Conservation (phyloP, 2,113 vertebrate genomes). For the Pygathrix nemaeus region DNA sequence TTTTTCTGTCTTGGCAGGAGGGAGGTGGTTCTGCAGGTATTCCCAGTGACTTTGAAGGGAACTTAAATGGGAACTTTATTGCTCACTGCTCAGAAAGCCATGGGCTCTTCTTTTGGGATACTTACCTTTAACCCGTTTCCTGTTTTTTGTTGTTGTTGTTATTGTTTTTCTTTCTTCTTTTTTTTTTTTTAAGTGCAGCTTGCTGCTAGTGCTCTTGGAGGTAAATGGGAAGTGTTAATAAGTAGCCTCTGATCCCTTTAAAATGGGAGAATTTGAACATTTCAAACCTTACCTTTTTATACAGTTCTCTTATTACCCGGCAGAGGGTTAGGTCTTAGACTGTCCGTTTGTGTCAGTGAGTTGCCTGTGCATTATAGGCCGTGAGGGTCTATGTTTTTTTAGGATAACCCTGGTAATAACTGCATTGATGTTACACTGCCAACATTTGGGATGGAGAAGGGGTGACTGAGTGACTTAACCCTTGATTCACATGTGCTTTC, state of each 20-base stretch:
- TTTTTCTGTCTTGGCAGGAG: not conserved
- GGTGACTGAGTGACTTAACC: not conserved
- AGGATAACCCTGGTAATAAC: not conserved
- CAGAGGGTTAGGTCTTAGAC: not conserved
- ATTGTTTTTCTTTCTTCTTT: too few species aligned
- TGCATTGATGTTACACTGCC: not conserved
- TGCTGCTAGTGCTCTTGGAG: too few species aligned
- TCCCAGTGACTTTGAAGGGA: not conserved
- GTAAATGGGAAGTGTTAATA: not conserved
- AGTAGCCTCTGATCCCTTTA: not conserved
- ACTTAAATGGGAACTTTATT: not conserved
- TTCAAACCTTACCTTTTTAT: not conserved
- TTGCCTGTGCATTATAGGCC: not conserved
- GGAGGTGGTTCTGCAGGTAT: not conserved
- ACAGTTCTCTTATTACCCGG: not conserved
- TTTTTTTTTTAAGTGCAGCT: too few species aligned
- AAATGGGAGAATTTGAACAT: not conserved
- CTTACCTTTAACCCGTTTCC: not conserved
- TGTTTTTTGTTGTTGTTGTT: too few species aligned
- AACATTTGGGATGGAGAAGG: not conserved
- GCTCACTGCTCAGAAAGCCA: not conserved
- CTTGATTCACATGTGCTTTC: not conserved
- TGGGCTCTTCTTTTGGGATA: not conserved
- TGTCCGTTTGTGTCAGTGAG: not conserved
- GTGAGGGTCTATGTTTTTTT: not conserved